Evolutionary conservation across 2,888 invertebrate species (phyloP).

Genomic region (Cenopis cana): DNA sequence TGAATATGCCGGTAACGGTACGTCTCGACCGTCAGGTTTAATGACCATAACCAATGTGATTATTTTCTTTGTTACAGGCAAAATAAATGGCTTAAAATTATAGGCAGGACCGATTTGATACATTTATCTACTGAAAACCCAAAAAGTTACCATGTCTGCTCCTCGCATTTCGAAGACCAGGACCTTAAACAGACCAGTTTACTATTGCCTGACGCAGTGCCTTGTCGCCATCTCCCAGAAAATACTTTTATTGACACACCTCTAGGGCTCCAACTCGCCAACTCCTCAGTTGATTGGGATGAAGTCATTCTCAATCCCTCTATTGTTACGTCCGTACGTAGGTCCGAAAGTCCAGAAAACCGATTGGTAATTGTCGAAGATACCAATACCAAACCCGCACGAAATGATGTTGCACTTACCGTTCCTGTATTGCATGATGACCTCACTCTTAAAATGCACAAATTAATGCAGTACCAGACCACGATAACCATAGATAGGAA

Average conservation of each 20-base stretch:
- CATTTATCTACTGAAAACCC: not conserved
- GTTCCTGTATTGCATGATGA: not conserved
- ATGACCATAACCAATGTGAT: not conserved
- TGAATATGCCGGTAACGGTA: too few species aligned
- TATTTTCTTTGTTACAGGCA: slow-evolving; percentile 27
- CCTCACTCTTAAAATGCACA: slow-evolving; percentile 11
- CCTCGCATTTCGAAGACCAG: slow-evolving; percentile 20
- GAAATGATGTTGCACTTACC: not conserved
- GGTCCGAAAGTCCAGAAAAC: not conserved
- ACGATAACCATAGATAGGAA: not conserved
- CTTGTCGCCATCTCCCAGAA: slow-evolving; percentile 15
- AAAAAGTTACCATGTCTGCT: slow-evolving; percentile 12
- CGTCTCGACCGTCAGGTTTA: not conserved
- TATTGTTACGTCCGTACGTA: not conserved
- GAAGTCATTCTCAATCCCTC: slow-evolving; percentile 12
- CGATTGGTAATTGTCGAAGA: not conserved
- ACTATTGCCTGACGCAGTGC: slow-evolving; percentile 3
- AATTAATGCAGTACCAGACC: slow-evolving; percentile 8
- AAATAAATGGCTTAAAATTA: slow-evolving; percentile 16
- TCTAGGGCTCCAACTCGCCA: not conserved
- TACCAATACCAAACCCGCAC: not conserved
- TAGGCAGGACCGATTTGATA: slow-evolving; percentile 19
- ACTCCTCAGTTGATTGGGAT: slow-evolving; percentile 8
- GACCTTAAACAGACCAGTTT: not conserved
- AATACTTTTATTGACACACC: not conserved